A percentile compares a stretch with the other conserved stretches of the same genome.
phyloP scores from a whole-genome alignment of 1,140 invertebrate species.

The Papilio glaucus region DNA sequence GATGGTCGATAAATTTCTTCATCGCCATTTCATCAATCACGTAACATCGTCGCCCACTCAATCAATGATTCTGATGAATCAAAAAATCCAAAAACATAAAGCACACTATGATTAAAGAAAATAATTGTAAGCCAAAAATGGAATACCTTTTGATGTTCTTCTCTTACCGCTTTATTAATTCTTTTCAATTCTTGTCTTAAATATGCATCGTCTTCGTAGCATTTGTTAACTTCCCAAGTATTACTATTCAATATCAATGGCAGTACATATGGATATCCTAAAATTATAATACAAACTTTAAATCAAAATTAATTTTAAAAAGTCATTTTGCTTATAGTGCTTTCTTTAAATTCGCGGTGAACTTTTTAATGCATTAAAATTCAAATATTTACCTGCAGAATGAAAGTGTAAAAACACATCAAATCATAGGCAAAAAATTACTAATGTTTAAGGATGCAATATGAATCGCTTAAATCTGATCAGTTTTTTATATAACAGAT shows the following conservation, averaged over 20 bases:
- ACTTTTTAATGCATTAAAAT: no score
- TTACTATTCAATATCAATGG: conserved; percentile 55
- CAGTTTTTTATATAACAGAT: background rate
- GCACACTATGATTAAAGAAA: background rate
- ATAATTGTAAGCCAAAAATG: background rate
- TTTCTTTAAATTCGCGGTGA: no score
- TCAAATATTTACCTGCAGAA: no score
- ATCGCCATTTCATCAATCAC: no score
- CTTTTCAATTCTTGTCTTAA: conserved; percentile 65
- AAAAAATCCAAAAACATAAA: no score
- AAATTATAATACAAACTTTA: background rate
- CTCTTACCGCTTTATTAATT: conserved; percentile 57
- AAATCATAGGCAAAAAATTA: no score
- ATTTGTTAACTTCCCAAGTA: conserved; percentile 55
- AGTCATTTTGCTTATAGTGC: no score
- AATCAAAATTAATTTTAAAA: no score
- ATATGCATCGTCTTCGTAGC: conserved; percentile 54
- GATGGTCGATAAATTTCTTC: no score
- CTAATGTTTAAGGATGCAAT: background rate
- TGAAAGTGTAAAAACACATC: no score
- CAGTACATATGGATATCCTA: conserved; percentile 63
- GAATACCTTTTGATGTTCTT: conserved; percentile 53
- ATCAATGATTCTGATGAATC: background rate
- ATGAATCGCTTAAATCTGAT: background rate
- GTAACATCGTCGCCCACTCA: no score